Evolutionary conservation across 2,888 invertebrate genomes (phyloP), one percentile per base, ranked within the genome.

Genomic region (Adelognathus sp.): DNA sequence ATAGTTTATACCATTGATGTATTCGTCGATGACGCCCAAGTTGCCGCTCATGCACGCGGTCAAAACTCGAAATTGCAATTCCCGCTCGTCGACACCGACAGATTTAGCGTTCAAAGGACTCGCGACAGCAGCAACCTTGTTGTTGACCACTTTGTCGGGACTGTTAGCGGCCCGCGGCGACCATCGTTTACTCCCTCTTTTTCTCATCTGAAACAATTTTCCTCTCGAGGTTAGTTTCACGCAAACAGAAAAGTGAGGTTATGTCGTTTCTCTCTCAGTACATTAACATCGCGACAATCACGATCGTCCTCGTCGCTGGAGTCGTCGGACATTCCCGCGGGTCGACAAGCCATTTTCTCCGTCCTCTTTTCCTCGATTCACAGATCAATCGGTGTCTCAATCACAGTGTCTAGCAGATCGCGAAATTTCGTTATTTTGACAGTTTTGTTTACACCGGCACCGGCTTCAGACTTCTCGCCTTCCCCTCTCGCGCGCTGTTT

Each of bases 1-100:
- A 2, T 33, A 21, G 16, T 31, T 7, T 29, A 14, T 85, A 89
- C 89, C 79, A 41, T 81, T 33, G 36, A 89, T 29, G 72, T 88
- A 88, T 36, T 87, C 81, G 16, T 85, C 64, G 52, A 91, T 71
- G 16, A 82, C 36, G 36, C 83, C 60, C 2, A 86, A 46, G 14
- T 87, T 24, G 24, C 89, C 88, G 5, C 33, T 73, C 73, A 80
- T 86, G 64, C 90, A 91, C 24, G 90, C 90, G 64, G 86, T 85
- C 9, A 88, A 71, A 7, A 84, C 76, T 24, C 29, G 29, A 46
- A 56, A 82, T 74, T 88, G 83, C 16, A 79, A 27, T 29, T 72
- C 76, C 18, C 64, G 69, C 46, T 84, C 66, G 7, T 85, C 82
- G n/a, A n/a, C n/a, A n/a, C 18, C 67, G 72, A 66, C 64, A 60